These are phyloP conservation scores for Rhinolophus sinicus DNA, from an alignment of 2,113 vertebrate genomes.

Conservation along the genomic window DNA sequence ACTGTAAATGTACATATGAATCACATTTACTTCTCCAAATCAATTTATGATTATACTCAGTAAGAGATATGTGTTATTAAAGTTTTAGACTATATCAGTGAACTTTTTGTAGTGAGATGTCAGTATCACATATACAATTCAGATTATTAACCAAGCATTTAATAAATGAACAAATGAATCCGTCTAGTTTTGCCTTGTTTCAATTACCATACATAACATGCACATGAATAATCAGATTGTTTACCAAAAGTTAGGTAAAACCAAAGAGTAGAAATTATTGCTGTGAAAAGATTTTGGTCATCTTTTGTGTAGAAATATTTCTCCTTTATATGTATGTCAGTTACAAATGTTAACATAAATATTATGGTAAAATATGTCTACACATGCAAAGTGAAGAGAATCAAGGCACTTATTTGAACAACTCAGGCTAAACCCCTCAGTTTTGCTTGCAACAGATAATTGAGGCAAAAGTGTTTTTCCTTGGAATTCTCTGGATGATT, in stretches of 20 bases:
- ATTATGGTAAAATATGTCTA: constrained; percentile 60
- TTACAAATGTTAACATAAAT: constrained; percentile 65
- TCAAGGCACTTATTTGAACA: constrained; percentile 65
- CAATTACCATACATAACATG: background rate
- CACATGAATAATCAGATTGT: constrained; percentile 6
- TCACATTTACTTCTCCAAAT: constrained; percentile 49
- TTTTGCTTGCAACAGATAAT: constrained; percentile 68
- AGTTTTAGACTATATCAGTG: constrained; percentile 54
- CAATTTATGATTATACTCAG: constrained; percentile 28
- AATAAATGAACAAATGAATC: constrained; percentile 57
- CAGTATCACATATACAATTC: background rate
- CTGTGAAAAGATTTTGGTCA: constrained; percentile 47
- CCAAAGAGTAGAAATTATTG: constrained; percentile 30
- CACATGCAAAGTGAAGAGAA: constrained; percentile 59
- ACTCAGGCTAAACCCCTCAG: constrained; percentile 56
- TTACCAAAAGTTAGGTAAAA: constrained; percentile 55
- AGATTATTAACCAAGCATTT: constrained; percentile 68
- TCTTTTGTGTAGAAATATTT: constrained; percentile 45
- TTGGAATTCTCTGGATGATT: constrained; percentile 77
- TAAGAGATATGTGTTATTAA: constrained; percentile 32
- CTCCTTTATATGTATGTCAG: constrained; percentile 48
- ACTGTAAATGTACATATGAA: constrained; percentile 40
- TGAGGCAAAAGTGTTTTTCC: constrained; percentile 66
- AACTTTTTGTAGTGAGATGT: constrained; percentile 17
- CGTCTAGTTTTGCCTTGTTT: constrained; percentile 50